Conservation (phyloP, 2,888 invertebrate genomes). For the Pterostichus niger region DNA sequence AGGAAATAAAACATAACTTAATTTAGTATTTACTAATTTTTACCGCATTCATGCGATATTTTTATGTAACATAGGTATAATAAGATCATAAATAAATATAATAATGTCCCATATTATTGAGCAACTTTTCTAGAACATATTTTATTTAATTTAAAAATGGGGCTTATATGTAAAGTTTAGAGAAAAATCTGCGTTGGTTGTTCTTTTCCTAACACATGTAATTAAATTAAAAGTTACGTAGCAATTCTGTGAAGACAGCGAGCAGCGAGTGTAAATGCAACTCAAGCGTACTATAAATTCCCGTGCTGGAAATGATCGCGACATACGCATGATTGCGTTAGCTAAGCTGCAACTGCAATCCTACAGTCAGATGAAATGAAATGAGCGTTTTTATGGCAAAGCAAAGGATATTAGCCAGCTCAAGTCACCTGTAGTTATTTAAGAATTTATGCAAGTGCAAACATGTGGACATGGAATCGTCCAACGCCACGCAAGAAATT, state of each 20-base stretch:
- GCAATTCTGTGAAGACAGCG: not conserved
- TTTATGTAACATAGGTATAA: too few species aligned
- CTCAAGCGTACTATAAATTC: constrained; percentile 15
- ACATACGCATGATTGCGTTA: constrained; percentile 34
- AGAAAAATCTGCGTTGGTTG: constrained; percentile 6
- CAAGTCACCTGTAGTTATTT: constrained; percentile 33
- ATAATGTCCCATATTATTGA: constrained; percentile 19
- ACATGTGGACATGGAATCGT: constrained; percentile 49
- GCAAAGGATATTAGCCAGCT: constrained; percentile 49
- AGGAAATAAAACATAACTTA: too few species aligned
- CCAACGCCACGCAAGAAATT: constrained; percentile 51
- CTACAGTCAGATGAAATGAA: constrained; percentile 20
- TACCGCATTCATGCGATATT: too few species aligned
- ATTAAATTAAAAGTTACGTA: constrained; percentile 47
- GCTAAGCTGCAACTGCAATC: not conserved
- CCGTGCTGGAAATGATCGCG: not conserved
- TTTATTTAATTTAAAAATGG: not conserved
- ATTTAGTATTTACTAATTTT: too few species aligned
- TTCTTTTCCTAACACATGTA: constrained; percentile 46
- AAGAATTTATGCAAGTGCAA: constrained; percentile 57
- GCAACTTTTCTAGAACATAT: constrained; percentile 22
- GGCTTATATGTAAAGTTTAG: constrained; percentile 10
- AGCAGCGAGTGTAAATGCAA: not conserved
- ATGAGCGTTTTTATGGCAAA: constrained; percentile 39
- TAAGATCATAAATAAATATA: too few species aligned